Base-by-base conservation (phyloP, 2,113 vertebrate genomes). In the Etia nguti region DNA sequence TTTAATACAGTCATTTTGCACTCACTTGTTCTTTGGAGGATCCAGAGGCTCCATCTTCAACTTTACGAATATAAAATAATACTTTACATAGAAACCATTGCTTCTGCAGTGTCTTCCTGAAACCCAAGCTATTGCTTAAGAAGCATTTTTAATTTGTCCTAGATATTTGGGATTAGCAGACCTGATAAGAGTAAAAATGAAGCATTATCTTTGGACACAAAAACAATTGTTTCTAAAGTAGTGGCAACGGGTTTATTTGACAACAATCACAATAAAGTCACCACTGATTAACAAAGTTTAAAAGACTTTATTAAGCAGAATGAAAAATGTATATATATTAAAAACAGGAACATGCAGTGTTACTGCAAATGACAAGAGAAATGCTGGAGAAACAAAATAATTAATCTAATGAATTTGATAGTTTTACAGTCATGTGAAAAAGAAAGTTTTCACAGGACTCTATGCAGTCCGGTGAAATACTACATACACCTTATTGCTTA, bases 21-120 rank as follows among this genome's bases (percentile, higher is more conserved):
- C 95, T 95, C 60, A 96, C 95, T 86, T 85, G 68, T 84, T 94
- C 11, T 54, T 92, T 22, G 68, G 10, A 56, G 77, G 65, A 65
- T 95, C 94, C 82, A 88, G 68, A 31, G 94, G 91, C 59, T 96
- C 95, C 95, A 96, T 96, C 55, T 83, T 93, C 57, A 79, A 24
- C 85, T 93, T 29, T 38, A 52, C 55, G 4, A 18, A 82, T 11
- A 81, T 6, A 8, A 36, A 80, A 70, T 15, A 84, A 6, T 13
- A 18, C 1, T 83, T 56, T 26, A 48, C 43, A 9, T 6, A 6
- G 20, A 75, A 29, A 24, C 12, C 4, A 57, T 6, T 56, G 18
- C 7, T 26, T 80, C 18, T 59, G 7, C 29, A 5, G 10, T 20
- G 38, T 13, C 10, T 10, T 73, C n/a, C 38, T 70, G 13, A 68